Conservation (phyloP, 92 coral and sea anemone genomes). For the Zoanthus sociatus region DNA sequence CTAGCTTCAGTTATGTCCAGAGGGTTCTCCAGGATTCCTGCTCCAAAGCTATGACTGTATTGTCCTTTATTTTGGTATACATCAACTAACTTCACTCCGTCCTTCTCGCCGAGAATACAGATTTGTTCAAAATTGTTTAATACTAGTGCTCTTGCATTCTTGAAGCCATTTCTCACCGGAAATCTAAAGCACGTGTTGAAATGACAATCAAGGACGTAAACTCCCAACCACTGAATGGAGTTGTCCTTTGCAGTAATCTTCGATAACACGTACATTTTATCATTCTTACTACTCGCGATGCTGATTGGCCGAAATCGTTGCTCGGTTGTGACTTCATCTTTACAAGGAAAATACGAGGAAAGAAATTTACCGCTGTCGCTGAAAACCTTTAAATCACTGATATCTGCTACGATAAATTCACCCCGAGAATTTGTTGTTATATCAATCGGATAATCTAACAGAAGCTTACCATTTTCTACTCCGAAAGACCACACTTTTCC, state of each 20-base stretch:
- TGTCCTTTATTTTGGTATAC: conserved; percentile 26
- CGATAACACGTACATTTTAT: conserved; percentile 7
- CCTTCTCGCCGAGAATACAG: conserved; percentile 23
- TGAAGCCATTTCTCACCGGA: conserved; percentile 22
- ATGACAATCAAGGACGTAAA: conserved; percentile 1
- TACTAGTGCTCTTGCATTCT: background rate
- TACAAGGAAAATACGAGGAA: background rate
- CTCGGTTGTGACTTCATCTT: conserved; percentile 5
- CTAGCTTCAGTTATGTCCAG: background rate
- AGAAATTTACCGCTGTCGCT: conserved; percentile 27
- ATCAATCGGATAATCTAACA: conserved; percentile 18
- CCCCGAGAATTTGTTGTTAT: conserved; percentile 30
- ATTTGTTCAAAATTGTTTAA: conserved; percentile 30
- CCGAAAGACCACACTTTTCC: conserved; percentile 42
- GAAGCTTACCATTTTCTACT: background rate
- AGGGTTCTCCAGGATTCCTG: conserved; percentile 9
- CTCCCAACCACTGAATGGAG: conserved; percentile 4
- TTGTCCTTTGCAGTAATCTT: background rate
- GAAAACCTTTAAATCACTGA: conserved; percentile 32
- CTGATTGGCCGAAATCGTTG: conserved; percentile 41
- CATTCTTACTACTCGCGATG: conserved; percentile 34
- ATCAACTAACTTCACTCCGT: conserved; percentile 6
- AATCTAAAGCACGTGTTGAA: conserved; percentile 1
- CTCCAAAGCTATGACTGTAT: conserved; percentile 20
- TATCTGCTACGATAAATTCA: conserved; percentile 25